Percentiles rank a stretch among this genome's conserved stretches.
Evolutionary conservation across 2,888 invertebrate genomes (phyloP).

Genomic region (Linnaemya tessellans): DNA sequence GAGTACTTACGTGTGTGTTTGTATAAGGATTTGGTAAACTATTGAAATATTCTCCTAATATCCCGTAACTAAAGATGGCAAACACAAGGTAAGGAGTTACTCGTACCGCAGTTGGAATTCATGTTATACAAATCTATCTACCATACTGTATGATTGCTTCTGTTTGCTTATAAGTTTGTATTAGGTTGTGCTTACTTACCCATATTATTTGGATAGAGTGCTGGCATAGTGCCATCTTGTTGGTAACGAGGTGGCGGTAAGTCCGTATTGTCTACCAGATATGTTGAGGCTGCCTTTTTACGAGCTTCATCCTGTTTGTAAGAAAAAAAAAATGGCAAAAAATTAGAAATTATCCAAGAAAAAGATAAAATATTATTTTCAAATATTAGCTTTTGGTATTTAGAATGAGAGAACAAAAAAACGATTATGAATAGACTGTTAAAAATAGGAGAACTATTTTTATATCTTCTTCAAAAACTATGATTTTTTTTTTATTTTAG

Average conservation of each 20-base stretch:
- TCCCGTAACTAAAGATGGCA: slow-evolving; percentile 14
- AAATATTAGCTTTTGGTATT: slow-evolving; percentile 70
- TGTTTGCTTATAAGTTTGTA: slow-evolving; percentile 5
- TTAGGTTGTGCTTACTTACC: slow-evolving; percentile 81
- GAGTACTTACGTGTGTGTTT: background rate
- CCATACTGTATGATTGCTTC: background rate
- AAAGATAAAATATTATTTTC: slow-evolving; percentile 70
- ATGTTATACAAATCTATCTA: slow-evolving; percentile 30
- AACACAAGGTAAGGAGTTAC: slow-evolving; percentile 60
- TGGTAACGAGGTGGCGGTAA: slow-evolving; percentile 86
- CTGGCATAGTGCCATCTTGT: slow-evolving; percentile 87
- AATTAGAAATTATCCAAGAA: slow-evolving; percentile 41
- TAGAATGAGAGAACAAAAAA: slow-evolving; percentile 46
- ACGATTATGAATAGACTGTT: slow-evolving; percentile 4
- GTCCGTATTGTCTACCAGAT: slow-evolving; percentile 84
- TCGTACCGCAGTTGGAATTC: slow-evolving; percentile 27
- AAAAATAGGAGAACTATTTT: slow-evolving; percentile 10
- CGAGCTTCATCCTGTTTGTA: slow-evolving; percentile 81
- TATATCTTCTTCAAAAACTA: background rate
- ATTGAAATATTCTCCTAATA: slow-evolving; percentile 43
- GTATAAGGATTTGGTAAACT: slow-evolving; percentile 31
- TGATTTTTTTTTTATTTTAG: background rate
- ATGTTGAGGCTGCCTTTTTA: slow-evolving; percentile 85
- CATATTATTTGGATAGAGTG: slow-evolving; percentile 85
- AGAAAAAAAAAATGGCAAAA: background rate